Evolutionary conservation across 1,140 invertebrate species (phyloP).

Genomic region (Drosophila ercepeae): DNA sequence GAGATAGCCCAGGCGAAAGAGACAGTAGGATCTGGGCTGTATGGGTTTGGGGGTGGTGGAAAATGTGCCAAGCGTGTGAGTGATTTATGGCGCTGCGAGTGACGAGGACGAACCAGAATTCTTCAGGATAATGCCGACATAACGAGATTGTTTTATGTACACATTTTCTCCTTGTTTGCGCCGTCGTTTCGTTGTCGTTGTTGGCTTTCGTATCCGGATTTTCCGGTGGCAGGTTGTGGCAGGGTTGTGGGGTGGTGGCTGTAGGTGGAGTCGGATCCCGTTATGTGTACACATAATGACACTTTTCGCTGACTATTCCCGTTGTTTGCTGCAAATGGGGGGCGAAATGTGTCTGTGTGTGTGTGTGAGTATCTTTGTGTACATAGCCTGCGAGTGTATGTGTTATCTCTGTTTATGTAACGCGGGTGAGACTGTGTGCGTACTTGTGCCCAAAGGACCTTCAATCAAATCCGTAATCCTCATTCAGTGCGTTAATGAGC

Average conservation of each 20-base stretch:
- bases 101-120: slow-evolving; percentile 83
- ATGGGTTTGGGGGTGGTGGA: slow-evolving; percentile 20
- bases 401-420: slow-evolving; percentile 48
- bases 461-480: slow-evolving; percentile 80
- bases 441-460: slow-evolving; percentile 69
- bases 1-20: slow-evolving; percentile 2
- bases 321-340: slow-evolving; percentile 51
- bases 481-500: slow-evolving; percentile 81
- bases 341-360: slow-evolving; percentile 53
- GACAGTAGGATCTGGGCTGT: slow-evolving; percentile 6
- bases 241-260: not conserved
- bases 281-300: slow-evolving; percentile 69
- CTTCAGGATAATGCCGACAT: slow-evolving; percentile 83
- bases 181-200: slow-evolving; percentile 39
- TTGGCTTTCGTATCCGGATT: slow-evolving; percentile 25
- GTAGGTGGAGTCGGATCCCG: slow-evolving; percentile 33
- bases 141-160: slow-evolving; percentile 83
- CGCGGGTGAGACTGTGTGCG: slow-evolving; percentile 39
- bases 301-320: slow-evolving; percentile 62
- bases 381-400: slow-evolving; percentile 19
- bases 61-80: slow-evolving; percentile 80
- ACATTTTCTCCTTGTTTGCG: slow-evolving; percentile 72
- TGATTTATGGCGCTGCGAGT: slow-evolving; percentile 81
- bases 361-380: too few species aligned
- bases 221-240: not conserved